Evolutionary conservation across 2,113 vertebrate species (phyloP).

Genomic region (Danionella cerebrum): DNA sequence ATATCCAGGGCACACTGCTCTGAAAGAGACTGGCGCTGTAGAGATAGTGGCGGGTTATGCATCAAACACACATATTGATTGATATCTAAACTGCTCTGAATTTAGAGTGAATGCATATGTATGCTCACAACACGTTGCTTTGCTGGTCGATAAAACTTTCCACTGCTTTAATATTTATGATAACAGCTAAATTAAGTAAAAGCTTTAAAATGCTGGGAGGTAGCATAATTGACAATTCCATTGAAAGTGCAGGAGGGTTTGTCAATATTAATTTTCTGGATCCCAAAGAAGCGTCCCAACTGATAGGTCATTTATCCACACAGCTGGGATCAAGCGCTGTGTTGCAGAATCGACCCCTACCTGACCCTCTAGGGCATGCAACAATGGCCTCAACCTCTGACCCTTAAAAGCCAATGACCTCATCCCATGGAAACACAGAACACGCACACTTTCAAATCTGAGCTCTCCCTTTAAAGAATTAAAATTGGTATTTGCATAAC

Average conservation of each 20-base stretch:
- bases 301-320: constrained; percentile 66
- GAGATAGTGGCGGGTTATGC: constrained; percentile 26
- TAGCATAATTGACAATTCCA: constrained; percentile 70
- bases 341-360: constrained; percentile 57
- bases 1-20: background rate
- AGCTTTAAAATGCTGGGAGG: constrained; percentile 70
- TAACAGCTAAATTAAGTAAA: constrained; percentile 70
- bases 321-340: constrained; percentile 59
- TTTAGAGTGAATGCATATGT: constrained; percentile 43
- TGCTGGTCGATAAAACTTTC: constrained; percentile 42
- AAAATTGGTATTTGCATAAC: too few relatives aligned
- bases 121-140: constrained; percentile 38
- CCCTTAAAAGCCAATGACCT: constrained; percentile 44
- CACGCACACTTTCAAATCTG: background rate
- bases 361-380: constrained; percentile 49
- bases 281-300: constrained; percentile 65
- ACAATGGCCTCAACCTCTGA: constrained; percentile 55
- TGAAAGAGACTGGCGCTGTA: constrained; percentile 21
- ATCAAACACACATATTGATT: constrained; percentile 35
- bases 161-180: constrained; percentile 58
- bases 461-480: background rate
- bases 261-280: constrained; percentile 76
- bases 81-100: constrained; percentile 36
- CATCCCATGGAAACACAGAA: constrained; percentile 25
- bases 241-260: constrained; percentile 66